Percentiles rank a stretch among this genome's conserved stretches.
phyloP scores from a whole-genome alignment of 2,113 vertebrate species.

The Tylochromis polylepis region DNA sequence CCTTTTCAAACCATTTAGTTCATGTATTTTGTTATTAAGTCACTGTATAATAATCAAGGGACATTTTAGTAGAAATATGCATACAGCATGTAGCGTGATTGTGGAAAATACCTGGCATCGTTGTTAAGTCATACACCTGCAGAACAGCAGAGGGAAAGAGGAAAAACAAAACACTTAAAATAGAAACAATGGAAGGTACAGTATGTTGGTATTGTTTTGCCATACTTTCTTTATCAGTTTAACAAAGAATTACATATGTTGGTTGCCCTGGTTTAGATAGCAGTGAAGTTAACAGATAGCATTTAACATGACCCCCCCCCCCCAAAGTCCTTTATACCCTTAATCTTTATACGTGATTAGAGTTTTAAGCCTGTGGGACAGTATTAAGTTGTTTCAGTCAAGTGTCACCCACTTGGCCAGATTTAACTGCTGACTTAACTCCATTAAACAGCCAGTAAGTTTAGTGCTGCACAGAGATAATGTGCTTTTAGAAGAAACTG shows the following conservation, averaged over 20 bases:
- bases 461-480: neutral
- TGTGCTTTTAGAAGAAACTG: neutral
- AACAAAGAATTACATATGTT: neutral
- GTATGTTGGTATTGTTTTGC: too few species aligned
- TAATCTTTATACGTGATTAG: conserved; percentile 16
- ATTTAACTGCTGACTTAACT: rapidly evolving
- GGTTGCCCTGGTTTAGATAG: neutral
- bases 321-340: neutral
- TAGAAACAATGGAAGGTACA: neutral
- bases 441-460: neutral
- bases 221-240: neutral
- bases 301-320: neutral
- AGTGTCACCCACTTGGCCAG: neutral
- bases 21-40: rapidly evolving
- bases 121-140: conserved; percentile 54
- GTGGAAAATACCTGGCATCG: conserved; percentile 64
- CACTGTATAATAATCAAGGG: neutral
- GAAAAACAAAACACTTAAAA: neutral
- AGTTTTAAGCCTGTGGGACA: neutral
- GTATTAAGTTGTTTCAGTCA: neutral
- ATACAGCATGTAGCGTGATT: neutral
- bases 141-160: neutral
- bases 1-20: neutral
- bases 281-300: neutral
- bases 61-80: neutral